Evolutionary conservation across 2,888 invertebrate genomes (phyloP).

Genomic region (Leptinotarsa juncta): DNA sequence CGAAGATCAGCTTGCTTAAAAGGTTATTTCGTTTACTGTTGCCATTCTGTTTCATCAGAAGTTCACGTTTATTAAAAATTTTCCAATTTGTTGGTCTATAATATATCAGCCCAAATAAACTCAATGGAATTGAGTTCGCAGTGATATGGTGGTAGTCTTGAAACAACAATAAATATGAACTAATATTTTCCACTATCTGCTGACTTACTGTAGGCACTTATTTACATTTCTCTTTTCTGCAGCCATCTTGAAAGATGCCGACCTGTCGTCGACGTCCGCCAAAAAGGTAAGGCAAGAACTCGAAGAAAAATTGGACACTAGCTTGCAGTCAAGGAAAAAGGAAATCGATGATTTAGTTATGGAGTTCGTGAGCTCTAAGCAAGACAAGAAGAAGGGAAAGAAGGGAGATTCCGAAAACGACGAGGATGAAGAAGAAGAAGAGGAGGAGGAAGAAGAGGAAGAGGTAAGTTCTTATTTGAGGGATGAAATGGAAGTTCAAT

Average conservation of each 20-base stretch:
- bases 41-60: no score
- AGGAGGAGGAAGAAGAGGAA: constrained; percentile 59
- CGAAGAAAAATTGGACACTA: constrained; percentile 82
- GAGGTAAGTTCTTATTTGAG: background rate
- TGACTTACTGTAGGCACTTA: background rate
- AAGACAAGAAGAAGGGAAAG: constrained; percentile 66
- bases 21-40: no score
- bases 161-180: no score
- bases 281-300: constrained; percentile 90
- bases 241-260: constrained; percentile 90
- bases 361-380: constrained; percentile 73
- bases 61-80: no score
- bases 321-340: constrained; percentile 82
- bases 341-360: constrained; percentile 90
- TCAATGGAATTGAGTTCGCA: no score
- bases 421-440: constrained; percentile 69
- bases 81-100: no score
- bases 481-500: no score
- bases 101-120: no score
- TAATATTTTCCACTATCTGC: no score
- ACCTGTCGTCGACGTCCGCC: constrained; percentile 85
- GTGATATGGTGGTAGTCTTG: no score
- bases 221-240: constrained; percentile 51
- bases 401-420: constrained; percentile 66
- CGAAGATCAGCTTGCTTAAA: no score